Percentiles rank a stretch among this genome's conserved stretches.
phyloP scores from a whole-genome alignment of 2,888 invertebrate species.

The Auanema freiburgensis region DNA sequence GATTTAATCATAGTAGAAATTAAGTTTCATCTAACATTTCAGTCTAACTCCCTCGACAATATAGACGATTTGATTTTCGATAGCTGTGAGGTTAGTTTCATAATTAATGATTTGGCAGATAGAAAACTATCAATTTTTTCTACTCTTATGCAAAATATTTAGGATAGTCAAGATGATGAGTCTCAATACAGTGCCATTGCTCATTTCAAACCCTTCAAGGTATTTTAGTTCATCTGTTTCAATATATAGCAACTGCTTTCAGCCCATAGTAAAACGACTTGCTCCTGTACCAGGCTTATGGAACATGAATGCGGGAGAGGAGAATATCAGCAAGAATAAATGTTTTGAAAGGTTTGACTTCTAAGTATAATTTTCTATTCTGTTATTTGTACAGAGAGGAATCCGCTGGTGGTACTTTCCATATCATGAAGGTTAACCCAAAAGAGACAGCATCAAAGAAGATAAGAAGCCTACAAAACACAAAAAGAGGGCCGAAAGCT shows the following conservation, averaged over 20 bases:
- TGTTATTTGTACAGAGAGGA: no score
- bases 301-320: conserved; percentile 42
- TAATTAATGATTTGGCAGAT: background rate
- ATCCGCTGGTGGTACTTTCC: no score
- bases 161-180: conserved; percentile 44
- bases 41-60: conserved; percentile 21
- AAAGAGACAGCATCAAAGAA: no score
- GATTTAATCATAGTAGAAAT: no score
- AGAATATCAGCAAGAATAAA: conserved; percentile 52
- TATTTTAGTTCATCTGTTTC: conserved; percentile 10
- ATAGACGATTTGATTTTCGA: conserved; percentile 14
- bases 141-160: no score
- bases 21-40: conserved; percentile 7
- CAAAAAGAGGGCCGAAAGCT: no score
- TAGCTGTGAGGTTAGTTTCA: conserved; percentile 15
- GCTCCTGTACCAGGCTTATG: conserved; percentile 54
- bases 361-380: no score
- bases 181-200: conserved; percentile 57
- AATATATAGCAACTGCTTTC: no score
- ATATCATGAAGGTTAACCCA: no score
- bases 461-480: no score
- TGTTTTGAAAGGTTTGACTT: conserved; percentile 36
- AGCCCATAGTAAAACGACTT: conserved; percentile 19
- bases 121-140: background rate
- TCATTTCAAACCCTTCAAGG: conserved; percentile 43